Conservation (phyloP, 2,888 invertebrate species). For the Catonia carolina region DNA sequence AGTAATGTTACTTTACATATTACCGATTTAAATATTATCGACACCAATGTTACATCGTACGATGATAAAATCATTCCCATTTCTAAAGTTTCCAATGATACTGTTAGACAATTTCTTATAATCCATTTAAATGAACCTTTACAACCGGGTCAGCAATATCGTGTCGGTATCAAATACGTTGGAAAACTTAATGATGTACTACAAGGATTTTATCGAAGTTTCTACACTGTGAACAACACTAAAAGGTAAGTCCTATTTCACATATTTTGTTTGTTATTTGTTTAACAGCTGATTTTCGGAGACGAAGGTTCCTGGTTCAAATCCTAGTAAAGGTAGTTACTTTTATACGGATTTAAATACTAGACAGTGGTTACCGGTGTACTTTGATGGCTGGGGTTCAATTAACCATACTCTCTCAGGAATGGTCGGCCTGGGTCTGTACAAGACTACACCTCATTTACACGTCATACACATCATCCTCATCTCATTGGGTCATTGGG, state of each 20-base stretch:
- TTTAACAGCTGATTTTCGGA: too few species aligned
- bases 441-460: too few species aligned
- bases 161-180: slow-evolving; percentile 52
- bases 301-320: too few species aligned
- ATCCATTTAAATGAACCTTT: slow-evolving; percentile 48
- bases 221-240: slow-evolving; percentile 51
- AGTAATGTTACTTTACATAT: slow-evolving; percentile 59
- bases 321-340: too few species aligned
- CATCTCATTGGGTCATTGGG: too few species aligned
- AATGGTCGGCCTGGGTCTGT: too few species aligned
- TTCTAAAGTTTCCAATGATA: slow-evolving; percentile 47
- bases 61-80: slow-evolving; percentile 46
- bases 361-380: too few species aligned
- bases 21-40: slow-evolving; percentile 51
- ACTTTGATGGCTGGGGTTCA: too few species aligned
- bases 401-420: too few species aligned
- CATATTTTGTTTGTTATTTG: too few species aligned
- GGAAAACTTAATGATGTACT: slow-evolving; percentile 56
- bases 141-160: slow-evolving; percentile 43
- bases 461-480: too few species aligned
- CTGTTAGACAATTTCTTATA: slow-evolving; percentile 56
- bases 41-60: slow-evolving; percentile 37
- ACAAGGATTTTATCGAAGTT: slow-evolving; percentile 64
- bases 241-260: slow-evolving; percentile 42
- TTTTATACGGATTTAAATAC: too few species aligned